Evolutionary conservation across 2,113 vertebrate genomes (phyloP), one percentile per base, ranked within the genome.

Genomic region (Peromyscus californicus): DNA sequence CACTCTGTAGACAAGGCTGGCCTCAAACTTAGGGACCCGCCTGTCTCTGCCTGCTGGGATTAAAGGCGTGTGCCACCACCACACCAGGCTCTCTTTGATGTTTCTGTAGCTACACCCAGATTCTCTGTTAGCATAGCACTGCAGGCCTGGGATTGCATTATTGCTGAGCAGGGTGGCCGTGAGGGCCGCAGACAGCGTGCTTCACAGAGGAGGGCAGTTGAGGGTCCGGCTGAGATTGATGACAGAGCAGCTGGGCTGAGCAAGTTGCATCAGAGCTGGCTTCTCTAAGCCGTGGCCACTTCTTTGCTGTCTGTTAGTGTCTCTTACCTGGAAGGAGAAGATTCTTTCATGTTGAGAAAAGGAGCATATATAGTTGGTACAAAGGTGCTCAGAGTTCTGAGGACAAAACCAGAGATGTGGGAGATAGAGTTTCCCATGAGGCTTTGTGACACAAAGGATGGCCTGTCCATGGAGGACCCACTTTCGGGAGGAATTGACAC

Each of bases 251-350:
- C 12, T 54, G 48, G 39, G 24, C 48, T 29, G 19, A 36, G 39
- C 79, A 17, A 1, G 63, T n/a, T 8, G 21, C 24, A 0, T 59
- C 29, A 5, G 45, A 24, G 13, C 33, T 13, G 8, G 17, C 0
- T 4, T 57, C 72, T 21, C 80, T 42, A 1, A 24, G 0, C n/a
- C 10, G 17, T 16, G 16, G n/a, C n/a, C 16, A 1, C 45, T 69
- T 15, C 24, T 31, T 21, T 36, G 4, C 31, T 33, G 1, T 3
- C 4, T 6, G 22, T 67, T 5, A 3, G 8, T 61, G 13, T 36
- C 9, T 69, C 31, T 33, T 15, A 22, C 1, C 74, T 54, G 16
- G 9, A 72, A 8, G 11, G 78, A 75, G 42, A 48, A 48, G 54
- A 33, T 3, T 2, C 0, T 42, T 76, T 57, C 13, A 0, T 82